phyloP scores from a whole-genome alignment of 2,113 vertebrate species.

The Rhea pennata region DNA sequence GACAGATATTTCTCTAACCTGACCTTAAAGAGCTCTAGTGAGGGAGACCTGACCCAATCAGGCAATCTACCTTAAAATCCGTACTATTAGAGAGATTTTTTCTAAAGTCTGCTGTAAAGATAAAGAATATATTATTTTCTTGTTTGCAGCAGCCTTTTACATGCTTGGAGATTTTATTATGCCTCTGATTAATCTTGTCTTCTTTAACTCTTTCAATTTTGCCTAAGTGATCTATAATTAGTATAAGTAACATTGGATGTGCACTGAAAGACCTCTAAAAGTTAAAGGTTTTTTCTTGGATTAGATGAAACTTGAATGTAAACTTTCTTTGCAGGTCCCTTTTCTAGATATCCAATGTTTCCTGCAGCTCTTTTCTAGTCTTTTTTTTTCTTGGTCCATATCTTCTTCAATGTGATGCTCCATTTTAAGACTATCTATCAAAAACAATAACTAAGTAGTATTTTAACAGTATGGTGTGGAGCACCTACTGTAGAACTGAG shows the following conservation, averaged over 20 bases:
- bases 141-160: neutral
- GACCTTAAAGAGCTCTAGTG: neutral
- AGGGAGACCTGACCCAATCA: neutral
- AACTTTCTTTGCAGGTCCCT: neutral
- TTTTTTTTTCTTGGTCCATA: neutral
- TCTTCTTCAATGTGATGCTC: neutral
- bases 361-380: neutral
- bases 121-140: neutral
- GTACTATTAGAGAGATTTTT: neutral
- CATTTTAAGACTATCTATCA: neutral
- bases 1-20: neutral
- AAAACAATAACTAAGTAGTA: neutral
- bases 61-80: neutral
- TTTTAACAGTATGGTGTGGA: neutral
- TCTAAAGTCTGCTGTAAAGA: neutral
- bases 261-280: neutral
- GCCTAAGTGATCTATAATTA: neutral
- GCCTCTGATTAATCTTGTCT: neutral
- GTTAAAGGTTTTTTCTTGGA: neutral
- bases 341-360: neutral
- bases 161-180: neutral
- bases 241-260: neutral
- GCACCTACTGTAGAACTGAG: neutral
- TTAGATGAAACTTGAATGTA: neutral
- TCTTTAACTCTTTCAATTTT: neutral